phyloP scores from a whole-genome alignment of 1,140 invertebrate genomes.

The Papilio polyxenes region DNA sequence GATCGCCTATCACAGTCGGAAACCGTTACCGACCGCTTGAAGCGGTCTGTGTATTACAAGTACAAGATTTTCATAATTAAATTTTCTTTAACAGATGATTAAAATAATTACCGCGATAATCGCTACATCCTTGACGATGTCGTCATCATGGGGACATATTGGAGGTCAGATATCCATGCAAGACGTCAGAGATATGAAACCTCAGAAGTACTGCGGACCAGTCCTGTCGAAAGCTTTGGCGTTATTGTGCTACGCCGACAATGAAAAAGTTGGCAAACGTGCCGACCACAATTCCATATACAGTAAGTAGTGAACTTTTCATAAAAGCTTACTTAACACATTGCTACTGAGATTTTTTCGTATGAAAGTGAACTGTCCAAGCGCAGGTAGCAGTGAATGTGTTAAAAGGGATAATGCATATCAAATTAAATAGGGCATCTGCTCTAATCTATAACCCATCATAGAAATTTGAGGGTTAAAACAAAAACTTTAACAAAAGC shows the following conservation, averaged over 20 bases:
- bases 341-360: too few species aligned
- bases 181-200: conserved; percentile 25
- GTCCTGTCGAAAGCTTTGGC: conserved; percentile 10
- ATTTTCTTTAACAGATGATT: conserved; percentile 7
- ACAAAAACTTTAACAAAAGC: too few species aligned
- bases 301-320: conserved; percentile 21
- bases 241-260: background rate
- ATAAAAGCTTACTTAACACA: background rate
- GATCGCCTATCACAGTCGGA: background rate
- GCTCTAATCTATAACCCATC: too few species aligned
- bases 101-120: background rate
- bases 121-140: background rate
- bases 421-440: too few species aligned
- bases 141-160: background rate
- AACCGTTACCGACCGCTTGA: too few species aligned
- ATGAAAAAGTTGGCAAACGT: conserved; percentile 16
- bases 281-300: background rate
- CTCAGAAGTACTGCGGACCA: conserved; percentile 29
- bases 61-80: too few species aligned
- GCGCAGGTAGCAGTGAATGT: too few species aligned
- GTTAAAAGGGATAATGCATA: too few species aligned
- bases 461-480: too few species aligned
- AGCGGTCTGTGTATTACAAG: background rate
- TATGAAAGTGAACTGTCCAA: too few species aligned
- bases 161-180: conserved; percentile 23